Base-by-base conservation (phyloP, 2,888 invertebrate genomes). In the Argyresthia goedartella region DNA sequence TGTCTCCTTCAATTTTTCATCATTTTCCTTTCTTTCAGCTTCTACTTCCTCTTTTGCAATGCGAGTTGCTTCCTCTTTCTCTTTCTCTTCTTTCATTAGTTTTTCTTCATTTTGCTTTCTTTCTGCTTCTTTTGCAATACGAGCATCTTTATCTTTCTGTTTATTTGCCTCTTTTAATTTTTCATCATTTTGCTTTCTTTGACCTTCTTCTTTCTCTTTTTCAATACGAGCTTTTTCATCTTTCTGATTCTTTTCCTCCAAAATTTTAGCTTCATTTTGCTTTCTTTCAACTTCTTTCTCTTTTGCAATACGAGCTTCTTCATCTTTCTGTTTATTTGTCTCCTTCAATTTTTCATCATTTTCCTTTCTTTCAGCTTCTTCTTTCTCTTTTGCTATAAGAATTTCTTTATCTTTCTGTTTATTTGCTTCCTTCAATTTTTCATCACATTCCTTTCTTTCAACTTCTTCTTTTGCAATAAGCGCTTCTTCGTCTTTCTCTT, bases 41-140 rank as follows among this genome's bases (percentile, higher is more conserved):
- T 25, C 42, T 35, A 44, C 39, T 34, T 50, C 39, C 14, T 42
- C 44, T 49, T 49, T 51, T 1, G 10, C 15, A 1, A 47, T 25
- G 14, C 49, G 47, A n/a, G 54, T 50, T 25, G 53, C 54, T 51
- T 61, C 52, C 44, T 62, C 54, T 52, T 56, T 56, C 59, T 46
- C 35, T 25, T 25, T 25, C 14, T 49, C 35, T n/a, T 35, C n/a
- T 59, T 55, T 57, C 55, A 6, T 6, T 4, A 56, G 49, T 55
- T 43, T 51, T 56, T 49, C 46, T 33, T 47, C 0, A 6, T 25
- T 25, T 4, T 6, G 6, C 25, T 25, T 25, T 2, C 25, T 25
- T 25, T 25, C 6, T 4, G 25, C 25, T 25, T 25, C 25, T 45
- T 45, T 33, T 25, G 13, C 45, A 15, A 45, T n/a, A 9, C 35